Base-by-base conservation (phyloP, 2,888 invertebrate species). In the Pterostichus niger region DNA sequence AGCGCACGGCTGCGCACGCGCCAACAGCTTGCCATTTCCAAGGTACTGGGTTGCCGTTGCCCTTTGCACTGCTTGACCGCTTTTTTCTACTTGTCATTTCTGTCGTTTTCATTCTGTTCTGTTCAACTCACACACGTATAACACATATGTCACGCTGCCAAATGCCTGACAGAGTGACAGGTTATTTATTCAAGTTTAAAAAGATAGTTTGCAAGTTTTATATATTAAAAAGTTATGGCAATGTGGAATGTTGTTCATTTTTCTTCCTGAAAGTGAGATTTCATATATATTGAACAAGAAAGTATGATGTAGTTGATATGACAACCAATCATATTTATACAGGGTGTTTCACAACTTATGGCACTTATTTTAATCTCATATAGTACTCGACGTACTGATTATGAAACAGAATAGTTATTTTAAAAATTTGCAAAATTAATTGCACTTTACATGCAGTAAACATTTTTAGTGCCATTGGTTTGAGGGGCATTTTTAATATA, bases 181-280 rank as follows among this genome's bases (percentile, higher is more conserved):
- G 68, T 71, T 71, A 71, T 71, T 71, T 71, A 71, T 71, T 71
- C 68, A 44, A 71, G 13, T 71, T 71, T 44, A 71, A 71, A 71
- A 71, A 71, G 44, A 71, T 44, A 71, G 44, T 71, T 40, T 9
- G 68, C 0, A 71, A 44, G 10, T 44, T 71, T 71, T 52, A 13
- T 56, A 17, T 71, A 71, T 71, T 71, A 71, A 44, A 71, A 71
- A 35, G 10, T 35, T 35, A 64, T 64, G 35, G 64, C 35, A 11
- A 6, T 6, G 11, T 24, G 13, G 6, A 64, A 64, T 11, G 13
- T 33, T 64, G 13, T 49, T 49, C 5, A 49, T 49, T 49, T 49
- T 49, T 46, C n/a, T 24, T 11, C 64, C 64, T 64, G 35, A 10
- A 35, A 3, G 11, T 64, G 64, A 64, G n/a, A 13, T 40, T 4